Conservation (phyloP, 2,888 invertebrate genomes). For the Ormyrus rosae region DNA sequence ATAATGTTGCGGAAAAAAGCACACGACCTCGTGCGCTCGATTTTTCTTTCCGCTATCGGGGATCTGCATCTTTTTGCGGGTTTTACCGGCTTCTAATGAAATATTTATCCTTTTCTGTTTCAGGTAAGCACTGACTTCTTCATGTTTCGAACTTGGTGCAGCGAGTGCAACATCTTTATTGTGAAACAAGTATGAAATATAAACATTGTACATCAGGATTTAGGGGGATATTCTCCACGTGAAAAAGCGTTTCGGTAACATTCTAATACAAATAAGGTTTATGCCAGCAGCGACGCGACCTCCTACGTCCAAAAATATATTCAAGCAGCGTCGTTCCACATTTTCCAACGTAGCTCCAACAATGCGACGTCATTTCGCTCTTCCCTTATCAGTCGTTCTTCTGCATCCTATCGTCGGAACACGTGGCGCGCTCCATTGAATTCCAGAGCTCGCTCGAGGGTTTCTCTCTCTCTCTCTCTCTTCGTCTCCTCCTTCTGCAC, state of each 20-base stretch:
- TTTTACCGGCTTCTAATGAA: background rate
- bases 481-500: background rate
- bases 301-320: no score
- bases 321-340: background rate
- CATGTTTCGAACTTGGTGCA: no score
- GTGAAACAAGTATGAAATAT: no score
- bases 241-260: no score
- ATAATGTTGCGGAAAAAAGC: constrained; percentile 23
- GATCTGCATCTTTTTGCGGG: background rate
- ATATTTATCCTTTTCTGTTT: no score
- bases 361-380: background rate
- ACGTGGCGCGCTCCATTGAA: constrained; percentile 12
- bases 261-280: no score
- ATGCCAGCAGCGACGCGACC: no score
- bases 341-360: background rate
- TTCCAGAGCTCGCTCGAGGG: constrained; percentile 16
- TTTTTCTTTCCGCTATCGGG: background rate
- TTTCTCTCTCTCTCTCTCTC: background rate
- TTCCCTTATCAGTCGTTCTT: constrained; percentile 6
- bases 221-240: no score
- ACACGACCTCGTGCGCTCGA: background rate
- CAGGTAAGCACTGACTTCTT: no score
- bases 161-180: no score
- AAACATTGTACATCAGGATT: no score
- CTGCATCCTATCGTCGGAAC: background rate